Percentiles rank a stretch among this genome's conserved stretches.
phyloP scores from a whole-genome alignment of 2,113 vertebrate species.

The Bos javanicus region DNA sequence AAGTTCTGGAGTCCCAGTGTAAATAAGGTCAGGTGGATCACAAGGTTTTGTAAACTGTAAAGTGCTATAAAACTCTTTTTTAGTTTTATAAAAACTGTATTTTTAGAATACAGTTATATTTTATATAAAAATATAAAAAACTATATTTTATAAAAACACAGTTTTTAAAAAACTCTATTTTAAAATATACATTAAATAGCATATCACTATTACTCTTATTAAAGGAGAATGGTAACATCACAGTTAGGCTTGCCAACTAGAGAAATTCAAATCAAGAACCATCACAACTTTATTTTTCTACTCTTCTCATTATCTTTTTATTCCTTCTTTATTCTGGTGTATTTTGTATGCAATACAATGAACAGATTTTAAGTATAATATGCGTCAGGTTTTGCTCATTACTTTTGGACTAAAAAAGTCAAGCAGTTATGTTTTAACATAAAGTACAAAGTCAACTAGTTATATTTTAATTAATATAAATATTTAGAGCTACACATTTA shows the following conservation, averaged over 20 bases:
- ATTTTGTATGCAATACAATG: neutral
- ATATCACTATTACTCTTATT: neutral
- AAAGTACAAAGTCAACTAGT: neutral
- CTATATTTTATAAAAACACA: neutral
- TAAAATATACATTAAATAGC: neutral
- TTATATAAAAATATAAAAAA: neutral
- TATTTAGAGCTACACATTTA: neutral
- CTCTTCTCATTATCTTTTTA: neutral
- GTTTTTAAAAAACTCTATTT: neutral
- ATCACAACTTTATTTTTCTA: neutral
- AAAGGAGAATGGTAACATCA: neutral
- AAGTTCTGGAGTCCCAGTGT: neutral
- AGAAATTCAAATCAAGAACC: neutral
- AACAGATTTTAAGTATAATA: neutral
- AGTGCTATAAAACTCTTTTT: neutral
- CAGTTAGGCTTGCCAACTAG: neutral
- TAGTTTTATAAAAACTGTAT: neutral
- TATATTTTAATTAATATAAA: neutral
- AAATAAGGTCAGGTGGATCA: neutral
- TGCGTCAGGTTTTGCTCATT: neutral
- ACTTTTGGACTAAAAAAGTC: neutral
- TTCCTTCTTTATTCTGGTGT: neutral
- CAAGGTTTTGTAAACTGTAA: neutral
- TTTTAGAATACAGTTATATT: neutral
- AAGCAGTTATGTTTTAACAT: neutral